A percentile compares a stretch with the other conserved stretches of the same genome.
Conservation (phyloP, 2,113 vertebrate species). For the Orthonyx spaldingii region DNA sequence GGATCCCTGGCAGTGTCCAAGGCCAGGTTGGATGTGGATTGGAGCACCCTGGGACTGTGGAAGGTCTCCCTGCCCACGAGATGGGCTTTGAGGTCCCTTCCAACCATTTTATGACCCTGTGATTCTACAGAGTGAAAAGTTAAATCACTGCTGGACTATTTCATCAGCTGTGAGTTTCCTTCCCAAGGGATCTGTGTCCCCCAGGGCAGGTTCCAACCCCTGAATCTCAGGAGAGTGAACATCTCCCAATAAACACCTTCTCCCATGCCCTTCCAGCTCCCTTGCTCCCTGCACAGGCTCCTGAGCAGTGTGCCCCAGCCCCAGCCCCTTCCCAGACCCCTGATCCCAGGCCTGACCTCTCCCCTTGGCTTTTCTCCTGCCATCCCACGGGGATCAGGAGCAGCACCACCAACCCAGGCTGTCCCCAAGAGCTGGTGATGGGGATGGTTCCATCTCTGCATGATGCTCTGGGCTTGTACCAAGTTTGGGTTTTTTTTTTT, state of each 20-base stretch:
- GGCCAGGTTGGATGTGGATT: accelerated
- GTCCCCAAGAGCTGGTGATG: accelerated
- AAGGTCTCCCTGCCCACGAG: background rate
- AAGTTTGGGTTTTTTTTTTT: background rate
- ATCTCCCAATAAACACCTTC: background rate
- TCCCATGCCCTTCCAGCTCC: background rate
- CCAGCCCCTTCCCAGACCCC: background rate
- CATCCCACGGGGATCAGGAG: background rate
- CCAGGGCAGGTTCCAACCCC: background rate
- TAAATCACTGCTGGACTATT: background rate
- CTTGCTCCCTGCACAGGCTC: accelerated
- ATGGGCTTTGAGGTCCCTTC: background rate
- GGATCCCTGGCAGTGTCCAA: background rate
- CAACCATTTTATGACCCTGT: background rate
- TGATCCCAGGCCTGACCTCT: background rate
- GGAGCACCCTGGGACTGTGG: accelerated
- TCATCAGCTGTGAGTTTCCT: background rate
- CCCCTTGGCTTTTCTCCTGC: background rate
- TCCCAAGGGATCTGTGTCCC: accelerated
- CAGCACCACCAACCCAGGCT: background rate
- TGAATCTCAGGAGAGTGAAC: background rate
- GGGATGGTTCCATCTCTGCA: background rate
- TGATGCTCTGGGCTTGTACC: background rate
- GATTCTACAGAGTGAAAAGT: background rate
- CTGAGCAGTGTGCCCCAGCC: accelerated